These are phyloP conservation scores for Erynnis tages DNA, from an alignment of 2,888 invertebrate genomes.

Conservation along the genomic window DNA sequence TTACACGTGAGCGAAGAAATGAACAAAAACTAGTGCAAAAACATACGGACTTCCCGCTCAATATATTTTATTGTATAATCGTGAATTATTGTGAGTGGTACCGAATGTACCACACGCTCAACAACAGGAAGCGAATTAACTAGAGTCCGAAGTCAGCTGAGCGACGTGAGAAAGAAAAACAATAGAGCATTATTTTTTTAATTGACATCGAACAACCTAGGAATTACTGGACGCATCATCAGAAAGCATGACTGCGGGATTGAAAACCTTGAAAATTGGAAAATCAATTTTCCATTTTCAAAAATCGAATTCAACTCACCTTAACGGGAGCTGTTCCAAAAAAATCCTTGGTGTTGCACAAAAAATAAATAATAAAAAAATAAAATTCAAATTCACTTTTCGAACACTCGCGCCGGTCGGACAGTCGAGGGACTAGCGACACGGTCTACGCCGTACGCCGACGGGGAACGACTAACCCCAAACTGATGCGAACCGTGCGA, in stretches of 20 bases:
- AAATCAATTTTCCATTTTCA: constrained; percentile 26
- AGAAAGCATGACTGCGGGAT: constrained; percentile 32
- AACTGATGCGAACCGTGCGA: constrained; percentile 15
- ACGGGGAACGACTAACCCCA: constrained; percentile 56
- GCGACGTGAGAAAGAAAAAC: constrained; percentile 32
- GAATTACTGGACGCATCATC: constrained; percentile 20
- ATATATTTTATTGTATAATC: constrained; percentile 21
- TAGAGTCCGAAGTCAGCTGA: constrained; percentile 27
- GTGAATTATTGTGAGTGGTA: constrained; percentile 6
- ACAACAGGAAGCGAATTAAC: constrained; percentile 4
- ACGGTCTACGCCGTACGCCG: constrained; percentile 59
- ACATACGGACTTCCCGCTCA: constrained; percentile 19
- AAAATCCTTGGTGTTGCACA: constrained; percentile 69
- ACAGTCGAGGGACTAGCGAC: neutral
- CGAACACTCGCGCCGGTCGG: constrained; percentile 60
- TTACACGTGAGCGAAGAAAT: constrained; percentile 11
- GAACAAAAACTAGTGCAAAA: constrained; percentile 17
- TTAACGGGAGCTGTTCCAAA: constrained; percentile 38
- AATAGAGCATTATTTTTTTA: constrained; percentile 6
- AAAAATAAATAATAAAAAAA: constrained; percentile 39
- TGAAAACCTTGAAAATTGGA: constrained; percentile 29
- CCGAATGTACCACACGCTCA: neutral
- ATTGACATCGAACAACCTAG: neutral
- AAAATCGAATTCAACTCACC: constrained; percentile 45
- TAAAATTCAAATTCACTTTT: constrained; percentile 53